Percentiles rank a stretch among this genome's conserved stretches.
These are phyloP conservation scores for Lepus americanus DNA, from an alignment of 2,113 vertebrate genomes.

Conservation along the genomic window DNA sequence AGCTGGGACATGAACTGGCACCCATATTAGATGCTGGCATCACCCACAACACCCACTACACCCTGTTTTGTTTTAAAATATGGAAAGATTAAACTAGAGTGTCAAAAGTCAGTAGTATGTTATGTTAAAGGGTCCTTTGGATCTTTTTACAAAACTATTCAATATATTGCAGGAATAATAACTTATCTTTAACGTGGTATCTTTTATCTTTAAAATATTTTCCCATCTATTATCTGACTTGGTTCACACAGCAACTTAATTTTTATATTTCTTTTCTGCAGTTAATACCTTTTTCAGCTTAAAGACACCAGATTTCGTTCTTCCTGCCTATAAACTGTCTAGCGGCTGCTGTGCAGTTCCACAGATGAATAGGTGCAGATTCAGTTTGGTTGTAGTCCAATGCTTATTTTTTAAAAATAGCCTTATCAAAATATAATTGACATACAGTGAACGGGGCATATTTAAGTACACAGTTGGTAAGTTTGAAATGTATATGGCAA, in stretches of 20 bases:
- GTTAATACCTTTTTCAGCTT: conserved; percentile 29
- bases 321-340: background rate
- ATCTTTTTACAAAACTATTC: conserved; percentile 53
- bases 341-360: background rate
- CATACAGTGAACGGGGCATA: background rate
- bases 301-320: conserved; percentile 18
- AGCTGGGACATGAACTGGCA: too few relatives aligned
- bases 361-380: background rate
- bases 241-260: background rate
- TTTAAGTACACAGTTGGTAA: background rate
- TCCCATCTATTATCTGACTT: background rate
- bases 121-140: background rate
- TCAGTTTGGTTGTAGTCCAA: background rate
- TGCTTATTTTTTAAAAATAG: conserved; percentile 1
- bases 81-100: background rate
- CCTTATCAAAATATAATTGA: background rate
- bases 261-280: background rate
- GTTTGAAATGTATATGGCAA: background rate
- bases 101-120: conserved; percentile 7
- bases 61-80: background rate
- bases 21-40: too few relatives aligned
- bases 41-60: too few relatives aligned
- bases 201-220: conserved; percentile 53
- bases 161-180: background rate
- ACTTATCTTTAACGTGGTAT: conserved; percentile 1